A percentile compares a stretch with the other conserved stretches of the same genome.
These are phyloP conservation scores for Thymelicus lineola DNA, from an alignment of 2,888 invertebrate genomes.

Conservation along the genomic window DNA sequence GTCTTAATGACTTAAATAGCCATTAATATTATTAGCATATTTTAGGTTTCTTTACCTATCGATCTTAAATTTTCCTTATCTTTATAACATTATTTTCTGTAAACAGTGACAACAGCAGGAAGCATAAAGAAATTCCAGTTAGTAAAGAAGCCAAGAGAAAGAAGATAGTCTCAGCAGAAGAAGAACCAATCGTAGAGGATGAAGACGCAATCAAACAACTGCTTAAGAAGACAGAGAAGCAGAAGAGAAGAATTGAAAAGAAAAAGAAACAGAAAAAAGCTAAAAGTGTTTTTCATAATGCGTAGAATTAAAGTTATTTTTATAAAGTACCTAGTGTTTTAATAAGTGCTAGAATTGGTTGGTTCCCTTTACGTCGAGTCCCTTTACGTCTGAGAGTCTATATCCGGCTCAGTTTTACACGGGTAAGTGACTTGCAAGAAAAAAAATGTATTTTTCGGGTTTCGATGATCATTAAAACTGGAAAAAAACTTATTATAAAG, in stretches of 20 bases:
- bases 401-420: no score
- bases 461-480: background rate
- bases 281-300: constrained; percentile 78
- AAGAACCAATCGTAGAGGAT: constrained; percentile 57
- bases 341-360: background rate
- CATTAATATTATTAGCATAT: no score
- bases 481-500: background rate
- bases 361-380: no score
- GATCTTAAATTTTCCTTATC: no score
- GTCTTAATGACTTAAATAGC: no score
- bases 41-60: no score
- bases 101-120: constrained; percentile 50
- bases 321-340: background rate
- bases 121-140: constrained; percentile 44
- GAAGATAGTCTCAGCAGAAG: constrained; percentile 58
- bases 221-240: constrained; percentile 74
- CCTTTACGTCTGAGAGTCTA: no score
- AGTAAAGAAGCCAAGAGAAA: constrained; percentile 51
- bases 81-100: background rate
- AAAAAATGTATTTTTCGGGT: background rate
- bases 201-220: constrained; percentile 70
- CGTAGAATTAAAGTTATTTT: constrained; percentile 56
- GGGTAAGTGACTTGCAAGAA: no score
- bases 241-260: constrained; percentile 70
- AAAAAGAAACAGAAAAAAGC: constrained; percentile 71